Base-by-base conservation (phyloP, 2,888 invertebrate genomes). In the Teleiodes luculella region DNA sequence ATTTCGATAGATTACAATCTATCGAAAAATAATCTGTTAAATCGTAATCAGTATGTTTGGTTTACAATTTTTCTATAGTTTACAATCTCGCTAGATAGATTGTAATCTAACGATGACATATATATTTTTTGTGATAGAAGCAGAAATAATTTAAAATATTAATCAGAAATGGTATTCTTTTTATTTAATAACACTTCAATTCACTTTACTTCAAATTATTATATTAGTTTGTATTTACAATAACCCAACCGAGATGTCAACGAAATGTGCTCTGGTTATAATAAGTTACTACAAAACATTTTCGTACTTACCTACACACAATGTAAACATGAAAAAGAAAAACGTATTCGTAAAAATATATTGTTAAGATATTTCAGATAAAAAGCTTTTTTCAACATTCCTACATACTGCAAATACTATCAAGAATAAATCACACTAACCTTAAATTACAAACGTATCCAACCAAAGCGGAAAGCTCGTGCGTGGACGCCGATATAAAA, bases 111-210 rank as follows among this genome's bases (percentile, higher is more conserved):
- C n/a, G n/a, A n/a, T n/a, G n/a, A n/a, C n/a, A n/a, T n/a, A n/a
- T n/a, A n/a, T n/a, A n/a, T n/a, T n/a, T n/a, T n/a, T n/a, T n/a
- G n/a, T n/a, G n/a, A n/a, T n/a, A n/a, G n/a, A n/a, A n/a, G n/a
- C n/a, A n/a, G n/a, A 11, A 11, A 33, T 33, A 16, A 39, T 53
- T 65, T 61, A 53, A 65, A 64, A 57, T 60, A 53, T 65, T 62
- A 58, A 53, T 64, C 63, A 66, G 63, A 79, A 70, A 73, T 74
- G 70, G 72, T 74, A 75, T 76, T 78, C 72, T 74, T 76, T 78
- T 74, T 79, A 79, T 83, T 83, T 80, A 78, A 74, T 80, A 78
- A 76, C 66, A 67, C 72, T 80, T 80, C 77, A 70, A 74, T 66
- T 76, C 78, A 81, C 69, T 80, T 71, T 70, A 72, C 66, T 66